phyloP scores from a whole-genome alignment of 2,888 invertebrate species.

The Timema podura region DNA sequence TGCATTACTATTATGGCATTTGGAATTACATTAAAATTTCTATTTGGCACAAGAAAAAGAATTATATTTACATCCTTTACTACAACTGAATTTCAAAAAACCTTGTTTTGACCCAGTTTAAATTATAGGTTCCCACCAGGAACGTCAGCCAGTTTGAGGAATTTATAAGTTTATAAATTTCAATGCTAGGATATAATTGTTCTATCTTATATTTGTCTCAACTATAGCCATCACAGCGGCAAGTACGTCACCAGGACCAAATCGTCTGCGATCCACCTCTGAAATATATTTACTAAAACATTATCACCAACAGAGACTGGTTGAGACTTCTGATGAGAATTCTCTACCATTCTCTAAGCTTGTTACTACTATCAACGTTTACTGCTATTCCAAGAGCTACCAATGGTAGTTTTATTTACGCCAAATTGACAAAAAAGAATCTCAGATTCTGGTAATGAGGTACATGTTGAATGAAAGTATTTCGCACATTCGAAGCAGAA shows the following conservation, averaged over 20 bases:
- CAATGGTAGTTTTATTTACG: not conserved
- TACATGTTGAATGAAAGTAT: conserved; percentile 2
- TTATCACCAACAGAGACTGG: too few relatives aligned
- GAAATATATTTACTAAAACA: too few relatives aligned
- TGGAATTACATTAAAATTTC: not conserved
- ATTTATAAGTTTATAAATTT: too few relatives aligned
- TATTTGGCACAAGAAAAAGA: not conserved
- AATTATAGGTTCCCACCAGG: not conserved
- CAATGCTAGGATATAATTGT: too few relatives aligned
- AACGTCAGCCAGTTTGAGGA: too few relatives aligned
- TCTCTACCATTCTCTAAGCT: too few relatives aligned
- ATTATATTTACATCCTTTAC: not conserved
- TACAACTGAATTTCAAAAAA: not conserved
- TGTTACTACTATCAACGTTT: not conserved
- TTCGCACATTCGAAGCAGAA: not conserved
- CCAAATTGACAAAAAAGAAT: not conserved
- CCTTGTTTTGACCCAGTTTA: not conserved
- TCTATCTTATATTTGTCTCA: too few relatives aligned
- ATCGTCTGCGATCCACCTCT: too few relatives aligned
- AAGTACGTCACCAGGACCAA: too few relatives aligned
- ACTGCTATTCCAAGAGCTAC: not conserved
- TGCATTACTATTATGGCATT: not conserved
- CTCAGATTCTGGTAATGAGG: not conserved
- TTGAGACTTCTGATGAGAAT: too few relatives aligned
- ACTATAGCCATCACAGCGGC: too few relatives aligned